phyloP scores from a whole-genome alignment of 2,113 vertebrate genomes.

The Desmodus rotundus region DNA sequence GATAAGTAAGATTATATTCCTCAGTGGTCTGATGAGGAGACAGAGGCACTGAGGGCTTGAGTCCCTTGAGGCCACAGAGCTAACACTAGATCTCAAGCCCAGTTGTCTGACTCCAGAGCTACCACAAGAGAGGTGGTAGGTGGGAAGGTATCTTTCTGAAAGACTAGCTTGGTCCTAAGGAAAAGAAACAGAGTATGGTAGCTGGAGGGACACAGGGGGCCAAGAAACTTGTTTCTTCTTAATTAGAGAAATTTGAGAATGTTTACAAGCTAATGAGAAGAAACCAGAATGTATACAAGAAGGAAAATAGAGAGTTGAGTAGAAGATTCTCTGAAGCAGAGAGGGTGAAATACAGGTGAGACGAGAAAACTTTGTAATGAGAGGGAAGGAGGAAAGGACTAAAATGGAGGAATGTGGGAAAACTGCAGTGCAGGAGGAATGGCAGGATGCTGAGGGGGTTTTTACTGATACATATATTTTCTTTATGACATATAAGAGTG shows the following conservation, averaged over 20 bases:
- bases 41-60: background rate
- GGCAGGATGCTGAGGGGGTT: background rate
- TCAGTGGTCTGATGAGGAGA: background rate
- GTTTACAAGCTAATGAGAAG: background rate
- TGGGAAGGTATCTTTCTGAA: background rate
- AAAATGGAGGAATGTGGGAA: background rate
- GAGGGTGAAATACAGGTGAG: background rate
- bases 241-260: background rate
- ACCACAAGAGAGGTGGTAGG: rapidly evolving
- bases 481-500: background rate
- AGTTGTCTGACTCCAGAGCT: background rate
- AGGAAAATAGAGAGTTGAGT: background rate
- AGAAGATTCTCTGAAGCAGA: background rate
- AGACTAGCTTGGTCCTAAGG: background rate
- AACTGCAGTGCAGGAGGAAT: background rate
- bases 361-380: background rate
- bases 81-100: background rate
- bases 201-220: background rate
- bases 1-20: background rate
- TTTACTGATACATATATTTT: background rate
- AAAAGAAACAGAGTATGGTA: background rate
- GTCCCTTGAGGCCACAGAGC: background rate
- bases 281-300: background rate
- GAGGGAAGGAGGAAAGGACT: background rate
- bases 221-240: background rate